Evolutionary conservation across 2,113 vertebrate species (phyloP).

Genomic region (Diglossa brunneiventris): DNA sequence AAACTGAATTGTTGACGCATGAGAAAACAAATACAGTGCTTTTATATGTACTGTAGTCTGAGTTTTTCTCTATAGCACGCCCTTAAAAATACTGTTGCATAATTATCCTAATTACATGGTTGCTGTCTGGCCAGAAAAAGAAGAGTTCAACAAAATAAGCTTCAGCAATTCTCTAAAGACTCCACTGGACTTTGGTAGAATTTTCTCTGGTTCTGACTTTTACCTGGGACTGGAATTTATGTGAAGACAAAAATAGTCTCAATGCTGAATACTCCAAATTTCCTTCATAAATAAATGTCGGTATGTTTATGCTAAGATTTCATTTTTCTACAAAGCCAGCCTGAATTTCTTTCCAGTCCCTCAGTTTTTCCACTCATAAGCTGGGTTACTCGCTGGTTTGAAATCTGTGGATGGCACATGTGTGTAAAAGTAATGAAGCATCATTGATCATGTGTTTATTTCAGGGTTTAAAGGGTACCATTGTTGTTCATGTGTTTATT

Average conservation of each 20-base stretch:
- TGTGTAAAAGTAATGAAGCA: neutral
- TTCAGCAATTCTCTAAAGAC: conserved; percentile 31
- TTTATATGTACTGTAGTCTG: conserved; percentile 38
- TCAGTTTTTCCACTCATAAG: neutral
- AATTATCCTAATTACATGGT: conserved; percentile 42
- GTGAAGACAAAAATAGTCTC: neutral
- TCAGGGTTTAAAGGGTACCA: neutral
- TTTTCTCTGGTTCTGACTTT: conserved; percentile 42
- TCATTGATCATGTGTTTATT: neutral
- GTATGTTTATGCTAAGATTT: neutral
- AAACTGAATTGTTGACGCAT: conserved; percentile 46
- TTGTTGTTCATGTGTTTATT: neutral
- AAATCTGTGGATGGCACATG: neutral
- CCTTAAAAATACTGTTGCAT: neutral
- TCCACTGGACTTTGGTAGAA: neutral
- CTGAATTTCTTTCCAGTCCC: neutral
- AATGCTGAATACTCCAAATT: neutral
- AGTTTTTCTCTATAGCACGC: neutral
- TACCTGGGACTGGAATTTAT: conserved; percentile 26
- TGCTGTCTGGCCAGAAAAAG: conserved; percentile 34
- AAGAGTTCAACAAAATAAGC: conserved; percentile 25
- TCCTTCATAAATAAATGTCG: neutral
- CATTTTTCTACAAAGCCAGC: neutral
- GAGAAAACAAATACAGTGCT: conserved; percentile 53
- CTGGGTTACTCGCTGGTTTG: neutral